phyloP scores from a whole-genome alignment of 1,140 invertebrate genomes.

The Dufourea novaeangliae region DNA sequence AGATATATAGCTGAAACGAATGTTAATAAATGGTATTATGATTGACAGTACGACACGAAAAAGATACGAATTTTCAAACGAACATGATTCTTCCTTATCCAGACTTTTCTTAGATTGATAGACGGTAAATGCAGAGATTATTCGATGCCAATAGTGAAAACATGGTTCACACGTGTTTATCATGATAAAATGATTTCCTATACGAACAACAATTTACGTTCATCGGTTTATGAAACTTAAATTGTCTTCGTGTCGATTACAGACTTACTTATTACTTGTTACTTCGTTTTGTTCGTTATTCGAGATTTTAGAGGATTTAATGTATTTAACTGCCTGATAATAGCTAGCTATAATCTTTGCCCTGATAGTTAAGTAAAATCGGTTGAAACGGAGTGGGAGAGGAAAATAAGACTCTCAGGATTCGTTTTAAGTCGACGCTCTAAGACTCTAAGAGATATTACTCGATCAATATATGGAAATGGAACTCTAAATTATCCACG shows the following conservation, averaged over 20 bases:
- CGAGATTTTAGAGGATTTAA: constrained; percentile 4
- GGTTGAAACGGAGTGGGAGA: constrained; percentile 36
- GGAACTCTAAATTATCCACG: constrained; percentile 10
- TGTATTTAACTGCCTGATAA: constrained; percentile 3
- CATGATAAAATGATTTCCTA: background rate
- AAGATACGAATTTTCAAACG: background rate
- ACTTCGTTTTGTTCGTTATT: no score
- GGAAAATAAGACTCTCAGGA: constrained; percentile 23
- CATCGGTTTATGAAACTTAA: background rate
- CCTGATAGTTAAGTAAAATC: constrained; percentile 32
- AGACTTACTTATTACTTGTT: no score
- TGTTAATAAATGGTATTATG: no score
- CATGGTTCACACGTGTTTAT: no score
- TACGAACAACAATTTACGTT: background rate
- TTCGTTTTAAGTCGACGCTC: constrained; percentile 53
- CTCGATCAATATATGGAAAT: constrained; percentile 33
- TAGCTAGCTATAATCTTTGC: background rate
- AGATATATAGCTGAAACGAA: background rate
- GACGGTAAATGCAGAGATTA: background rate
- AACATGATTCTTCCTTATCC: no score
- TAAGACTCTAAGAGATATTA: constrained; percentile 54
- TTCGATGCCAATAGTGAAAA: background rate
- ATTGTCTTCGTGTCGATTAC: background rate
- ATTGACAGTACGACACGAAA: background rate
- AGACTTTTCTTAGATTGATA: background rate